phyloP scores from a whole-genome alignment of 1,140 invertebrate genomes.

The Drosophila jambulina region DNA sequence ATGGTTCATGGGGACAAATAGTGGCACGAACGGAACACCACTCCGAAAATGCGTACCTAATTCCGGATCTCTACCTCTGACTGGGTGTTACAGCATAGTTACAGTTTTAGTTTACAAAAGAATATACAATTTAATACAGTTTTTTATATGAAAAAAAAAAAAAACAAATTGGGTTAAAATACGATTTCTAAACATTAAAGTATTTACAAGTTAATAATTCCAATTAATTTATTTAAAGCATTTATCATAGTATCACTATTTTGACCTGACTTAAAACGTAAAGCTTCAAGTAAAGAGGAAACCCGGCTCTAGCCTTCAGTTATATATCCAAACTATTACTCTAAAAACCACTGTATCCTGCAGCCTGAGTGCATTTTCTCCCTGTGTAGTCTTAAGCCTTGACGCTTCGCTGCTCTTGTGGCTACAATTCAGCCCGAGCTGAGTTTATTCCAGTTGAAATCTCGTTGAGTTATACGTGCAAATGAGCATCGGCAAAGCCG shows the following conservation, averaged over 20 bases:
- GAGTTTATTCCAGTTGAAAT: constrained; percentile 35
- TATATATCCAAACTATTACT: neutral
- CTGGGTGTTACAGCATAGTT: neutral
- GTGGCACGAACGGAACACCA: constrained; percentile 27
- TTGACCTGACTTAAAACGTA: neutral
- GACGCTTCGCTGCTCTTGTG: constrained; percentile 63
- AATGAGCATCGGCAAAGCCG: constrained; percentile 76
- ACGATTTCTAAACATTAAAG: too few species aligned
- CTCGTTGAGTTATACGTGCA: constrained; percentile 62
- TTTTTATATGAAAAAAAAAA: too few species aligned
- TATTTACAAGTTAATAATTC: too few species aligned
- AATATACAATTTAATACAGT: too few species aligned
- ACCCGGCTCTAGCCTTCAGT: neutral
- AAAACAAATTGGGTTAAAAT: too few species aligned
- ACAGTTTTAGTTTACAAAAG: neutral
- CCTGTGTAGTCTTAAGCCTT: constrained; percentile 61
- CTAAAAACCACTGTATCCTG: neutral
- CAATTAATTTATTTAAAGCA: too few species aligned
- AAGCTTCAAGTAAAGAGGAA: neutral
- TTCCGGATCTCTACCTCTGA: neutral
- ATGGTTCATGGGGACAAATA: constrained; percentile 47
- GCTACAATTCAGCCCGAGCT: constrained; percentile 2
- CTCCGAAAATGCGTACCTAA: constrained; percentile 33
- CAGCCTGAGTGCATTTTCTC: neutral
- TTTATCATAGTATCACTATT: neutral